Evolutionary conservation across 2,888 invertebrate species (phyloP).

Genomic region (Lordiphosa fenestrarum): DNA sequence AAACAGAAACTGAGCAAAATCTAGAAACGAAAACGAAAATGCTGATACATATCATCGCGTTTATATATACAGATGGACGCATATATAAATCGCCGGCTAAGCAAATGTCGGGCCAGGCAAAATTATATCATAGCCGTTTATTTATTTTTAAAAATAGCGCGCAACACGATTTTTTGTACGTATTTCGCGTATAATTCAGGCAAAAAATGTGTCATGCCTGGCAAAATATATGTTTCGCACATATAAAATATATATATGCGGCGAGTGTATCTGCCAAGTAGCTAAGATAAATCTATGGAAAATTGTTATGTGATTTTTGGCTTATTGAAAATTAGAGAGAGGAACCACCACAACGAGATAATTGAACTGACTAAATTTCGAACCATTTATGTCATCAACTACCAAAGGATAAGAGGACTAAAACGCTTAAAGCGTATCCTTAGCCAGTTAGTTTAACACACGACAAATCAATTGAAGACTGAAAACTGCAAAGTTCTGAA

Average conservation of each 20-base stretch:
- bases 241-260: constrained; percentile 5
- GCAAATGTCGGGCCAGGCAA: constrained; percentile 51
- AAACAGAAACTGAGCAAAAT: constrained; percentile 19
- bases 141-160: constrained; percentile 66
- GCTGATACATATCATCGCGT: constrained; percentile 5
- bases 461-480: no score
- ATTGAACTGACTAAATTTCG: no score
- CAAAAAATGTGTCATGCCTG: constrained; percentile 65
- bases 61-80: constrained; percentile 8
- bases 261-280: background rate
- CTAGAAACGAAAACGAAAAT: constrained; percentile 59
- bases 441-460: no score
- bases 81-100: constrained; percentile 53
- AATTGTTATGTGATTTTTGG: no score
- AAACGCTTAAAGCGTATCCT: no score
- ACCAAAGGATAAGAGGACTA: no score
- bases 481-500: no score
- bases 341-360: no score
- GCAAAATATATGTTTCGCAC: constrained; percentile 28
- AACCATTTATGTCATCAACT: no score
- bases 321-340: no score
- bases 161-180: constrained; percentile 32
- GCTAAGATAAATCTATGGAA: constrained; percentile 1
- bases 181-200: constrained; percentile 40
- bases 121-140: constrained; percentile 69